Conservation (phyloP, 2,888 invertebrate species). For the Balanococcus diminutus region DNA sequence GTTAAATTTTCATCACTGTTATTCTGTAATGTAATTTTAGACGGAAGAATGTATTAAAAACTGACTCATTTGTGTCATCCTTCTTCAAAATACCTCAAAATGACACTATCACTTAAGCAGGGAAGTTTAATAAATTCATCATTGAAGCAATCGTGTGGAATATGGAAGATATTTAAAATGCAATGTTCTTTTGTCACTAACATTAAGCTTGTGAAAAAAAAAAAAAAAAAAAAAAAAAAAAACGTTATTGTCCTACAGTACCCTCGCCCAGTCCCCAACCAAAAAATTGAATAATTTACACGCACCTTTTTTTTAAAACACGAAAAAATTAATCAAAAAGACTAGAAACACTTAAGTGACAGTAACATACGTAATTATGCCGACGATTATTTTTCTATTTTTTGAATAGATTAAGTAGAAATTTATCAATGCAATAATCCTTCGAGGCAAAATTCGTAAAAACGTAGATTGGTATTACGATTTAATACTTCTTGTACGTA, state of each 20-base stretch:
- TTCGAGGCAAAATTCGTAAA: too few relatives aligned
- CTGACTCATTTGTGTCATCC: neutral
- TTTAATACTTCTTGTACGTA: too few relatives aligned
- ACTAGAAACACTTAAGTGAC: neutral
- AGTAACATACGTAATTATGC: too few relatives aligned
- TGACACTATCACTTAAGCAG: neutral
- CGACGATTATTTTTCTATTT: neutral
- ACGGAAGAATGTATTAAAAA: constrained; percentile 1
- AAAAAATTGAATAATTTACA: too few relatives aligned
- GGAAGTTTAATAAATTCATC: neutral
- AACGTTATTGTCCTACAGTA: too few relatives aligned
- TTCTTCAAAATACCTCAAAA: neutral
- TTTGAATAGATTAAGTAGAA: neutral
- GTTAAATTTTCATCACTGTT: neutral
- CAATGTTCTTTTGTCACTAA: neutral
- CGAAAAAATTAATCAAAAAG: neutral
- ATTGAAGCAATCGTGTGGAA: neutral
- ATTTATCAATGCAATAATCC: neutral
- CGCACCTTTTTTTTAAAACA: neutral
- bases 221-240: too few relatives aligned
- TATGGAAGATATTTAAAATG: neutral
- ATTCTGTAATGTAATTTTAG: neutral
- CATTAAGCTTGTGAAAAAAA: neutral
- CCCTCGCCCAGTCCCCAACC: too few relatives aligned
- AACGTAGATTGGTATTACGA: neutral